Evolutionary conservation across 2,888 invertebrate species (phyloP), one percentile per base, ranked within the genome.

Genomic region (Junonia oenone): DNA sequence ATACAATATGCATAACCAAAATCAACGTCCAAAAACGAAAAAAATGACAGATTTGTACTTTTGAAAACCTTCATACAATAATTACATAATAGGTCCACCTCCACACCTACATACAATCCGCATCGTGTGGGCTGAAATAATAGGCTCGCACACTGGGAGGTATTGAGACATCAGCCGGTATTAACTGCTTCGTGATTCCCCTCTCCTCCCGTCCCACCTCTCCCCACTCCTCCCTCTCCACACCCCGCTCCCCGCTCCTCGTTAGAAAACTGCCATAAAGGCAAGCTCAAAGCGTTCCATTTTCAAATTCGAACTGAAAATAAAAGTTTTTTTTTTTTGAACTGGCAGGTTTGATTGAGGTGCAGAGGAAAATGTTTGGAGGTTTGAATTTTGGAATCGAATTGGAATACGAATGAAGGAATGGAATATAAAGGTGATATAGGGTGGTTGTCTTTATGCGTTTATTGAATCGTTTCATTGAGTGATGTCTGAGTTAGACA

Each of bases 151-250:
- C 84, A 81, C 84, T 88, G 90, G 90, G 90, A 89, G 90, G 90
- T 83, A 91, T 91, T 90, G 90, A 91, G 90, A 90, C 90, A 90
- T 91, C 90, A 90, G 81, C 63, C 74, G 68, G 81, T 78, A 83
- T 81, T 83, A 83, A 70, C 71, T 69, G 67, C 70, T 66, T 72
- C 72, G 68, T 68, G 71, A 70, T 65, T 59, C 67, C 59, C 54
- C 50, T 26, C 55, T 57, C 57, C 51, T 54, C 49, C 43, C 51
- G 31, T 50, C 48, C 63, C 61, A 54, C 43, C 29, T 46, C 51
- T 49, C 51, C 58, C 51, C 50, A 26, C 55, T 57, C 57, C 51
- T 54, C 49, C 43, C 51, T 35, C 51, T 47, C 63, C 61, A 54
- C 62, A 54, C 62, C 61, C 43, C 29, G 46, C 51, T 49, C 51